Evolutionary conservation across 1,140 invertebrate genomes (phyloP), one percentile per base, ranked within the genome.

Genomic region (Thalassaphorura encarpata): DNA sequence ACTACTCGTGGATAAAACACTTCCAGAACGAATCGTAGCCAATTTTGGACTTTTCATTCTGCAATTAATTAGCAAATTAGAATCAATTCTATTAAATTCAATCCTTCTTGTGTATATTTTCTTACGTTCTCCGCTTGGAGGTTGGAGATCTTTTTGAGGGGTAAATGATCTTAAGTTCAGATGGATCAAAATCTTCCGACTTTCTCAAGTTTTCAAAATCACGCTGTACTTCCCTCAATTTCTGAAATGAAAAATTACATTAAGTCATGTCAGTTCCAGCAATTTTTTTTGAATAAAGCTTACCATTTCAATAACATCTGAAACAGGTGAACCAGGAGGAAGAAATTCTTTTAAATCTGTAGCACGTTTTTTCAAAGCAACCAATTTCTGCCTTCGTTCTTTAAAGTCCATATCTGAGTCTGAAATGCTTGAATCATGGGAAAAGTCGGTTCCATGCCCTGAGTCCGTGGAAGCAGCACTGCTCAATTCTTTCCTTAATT

Each of bases 401-500:
- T 58, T 49, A 41, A 56, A 60, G 39, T 65, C 63, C 45, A 62
- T 60, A 36, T 65, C 63, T 0, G 63, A 65, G 36, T 65, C 63
- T 4, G 63, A 65, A 50, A 63, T 58, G 33, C 57, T 60, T 8
- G 61, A 63, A 42, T 63, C 61, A 48, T 65, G 60, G n/a, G 60
- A 65, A 56, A 62, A 62, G 29, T 65, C 63, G 15, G 63, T 61
- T 19, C 60, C 60, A 51, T 65, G 63, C 4, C 63, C 63, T 24
- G 57, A 60, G 31, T 65, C 63, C 49, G 57, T 60, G 4, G 63
- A 65, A 1, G 60, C 60, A 13, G 60, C 60, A 52, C 54, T 54
- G 27, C 60, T 62, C 11, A 65, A 39, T n/a, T 62, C 60, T 48
- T 65, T 65, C 31, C 52, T 48, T 21, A 56, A 24, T 24, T 60